Conservation (phyloP, 2,113 vertebrate species). For the Melanerpes formicivorus region DNA sequence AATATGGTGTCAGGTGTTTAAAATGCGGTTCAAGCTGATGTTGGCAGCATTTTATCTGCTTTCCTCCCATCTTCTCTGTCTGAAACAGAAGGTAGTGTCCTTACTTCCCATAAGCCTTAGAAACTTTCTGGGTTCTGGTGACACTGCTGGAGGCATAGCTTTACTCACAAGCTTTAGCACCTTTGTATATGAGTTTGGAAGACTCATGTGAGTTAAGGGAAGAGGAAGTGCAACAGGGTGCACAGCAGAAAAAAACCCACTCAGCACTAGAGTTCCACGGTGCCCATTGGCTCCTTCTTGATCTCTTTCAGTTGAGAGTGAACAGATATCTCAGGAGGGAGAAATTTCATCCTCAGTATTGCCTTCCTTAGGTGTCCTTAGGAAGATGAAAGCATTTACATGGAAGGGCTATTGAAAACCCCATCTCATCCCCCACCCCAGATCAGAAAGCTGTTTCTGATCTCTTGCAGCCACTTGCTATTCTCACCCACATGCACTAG, state of each 20-base stretch:
- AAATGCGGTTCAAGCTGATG: background rate
- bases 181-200: background rate
- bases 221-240: fast-evolving
- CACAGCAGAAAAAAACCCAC: background rate
- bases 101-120: background rate
- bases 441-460: background rate
- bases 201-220: background rate
- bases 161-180: background rate
- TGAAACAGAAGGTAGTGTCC: background rate
- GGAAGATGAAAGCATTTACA: background rate
- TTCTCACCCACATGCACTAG: background rate
- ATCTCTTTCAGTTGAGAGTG: background rate
- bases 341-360: background rate
- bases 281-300: fast-evolving
- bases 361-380: background rate
- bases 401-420: constrained; percentile 36
- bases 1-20: background rate
- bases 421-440: background rate
- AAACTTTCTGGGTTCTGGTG: background rate
- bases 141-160: background rate
- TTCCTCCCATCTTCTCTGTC: background rate
- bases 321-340: background rate
- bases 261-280: fast-evolving
- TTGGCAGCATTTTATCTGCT: background rate
- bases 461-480: background rate